phyloP scores from a whole-genome alignment of 2,888 invertebrate genomes.

The Aphrophora alni region DNA sequence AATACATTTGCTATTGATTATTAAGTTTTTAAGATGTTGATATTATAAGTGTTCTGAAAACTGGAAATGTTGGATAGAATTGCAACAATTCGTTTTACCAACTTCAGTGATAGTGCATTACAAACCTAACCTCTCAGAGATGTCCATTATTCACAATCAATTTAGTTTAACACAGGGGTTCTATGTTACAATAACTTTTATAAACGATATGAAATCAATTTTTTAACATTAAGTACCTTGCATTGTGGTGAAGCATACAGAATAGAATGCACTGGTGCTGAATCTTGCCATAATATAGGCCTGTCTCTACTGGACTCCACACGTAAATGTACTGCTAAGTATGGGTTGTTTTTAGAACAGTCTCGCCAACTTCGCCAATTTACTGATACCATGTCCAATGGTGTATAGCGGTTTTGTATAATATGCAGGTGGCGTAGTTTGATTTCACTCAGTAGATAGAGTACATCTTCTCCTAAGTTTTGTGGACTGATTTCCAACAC shows the following conservation, averaged over 20 bases:
- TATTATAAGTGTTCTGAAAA: too few relatives aligned
- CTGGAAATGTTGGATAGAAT: too few relatives aligned
- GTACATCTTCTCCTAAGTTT: constrained; percentile 75
- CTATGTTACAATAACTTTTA: too few relatives aligned
- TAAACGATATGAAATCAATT: too few relatives aligned
- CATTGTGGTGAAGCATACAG: constrained; percentile 69
- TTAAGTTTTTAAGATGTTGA: too few relatives aligned
- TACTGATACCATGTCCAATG: constrained; percentile 57
- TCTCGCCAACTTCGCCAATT: constrained; percentile 59
- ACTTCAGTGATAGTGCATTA: too few relatives aligned
- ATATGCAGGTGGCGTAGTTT: constrained; percentile 72
- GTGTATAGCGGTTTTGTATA: constrained; percentile 74
- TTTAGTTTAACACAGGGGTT: too few relatives aligned
- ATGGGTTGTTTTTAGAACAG: constrained; percentile 65
- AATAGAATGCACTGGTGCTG: constrained; percentile 71
- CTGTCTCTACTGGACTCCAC: constrained; percentile 66
- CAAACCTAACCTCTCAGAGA: too few relatives aligned
- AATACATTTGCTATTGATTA: too few relatives aligned
- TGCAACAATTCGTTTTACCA: too few relatives aligned
- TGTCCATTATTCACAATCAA: too few relatives aligned
- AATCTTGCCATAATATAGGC: constrained; percentile 70
- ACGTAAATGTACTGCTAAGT: constrained; percentile 71
- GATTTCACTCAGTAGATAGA: constrained; percentile 70
- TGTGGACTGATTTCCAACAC: constrained; percentile 72
- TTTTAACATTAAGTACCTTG: too few relatives aligned